Base-by-base conservation (phyloP, 2,113 vertebrate genomes). In the Etheostoma cragini region DNA sequence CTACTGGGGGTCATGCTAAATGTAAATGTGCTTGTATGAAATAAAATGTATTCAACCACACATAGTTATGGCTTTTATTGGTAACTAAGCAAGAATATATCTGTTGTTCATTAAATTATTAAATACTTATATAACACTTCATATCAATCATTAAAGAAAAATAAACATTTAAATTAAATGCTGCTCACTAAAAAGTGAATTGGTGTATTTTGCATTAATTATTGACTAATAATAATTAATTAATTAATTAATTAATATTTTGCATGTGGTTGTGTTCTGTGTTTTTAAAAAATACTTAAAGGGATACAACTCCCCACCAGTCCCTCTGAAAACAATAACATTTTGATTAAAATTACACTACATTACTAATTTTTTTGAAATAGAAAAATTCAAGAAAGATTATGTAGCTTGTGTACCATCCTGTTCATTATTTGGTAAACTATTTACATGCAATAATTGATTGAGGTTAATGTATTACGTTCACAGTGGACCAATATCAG, bases 261-360 rank as follows among this genome's bases (percentile, higher is more conserved):
- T 30, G 30, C 30, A 30, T 52, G 12, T 15, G 5, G n/a, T 19
- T 47, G 38, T 30, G 35, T 61, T 33, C 42, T 61, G 57, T 60
- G 24, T 72, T 61, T 72, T 22, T 2, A 72, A 50, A 35, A 60
- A 33, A 71, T 45, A 71, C 14, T 61, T 19, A 61, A 61, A 19
- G n/a, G 6, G 30, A n/a, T 47, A 13, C 30, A 72, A 45, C 8
- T 26, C n/a, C 26, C 16, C 7, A 11, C 2, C 13, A 22, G 6
- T 53, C 38, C 22, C 30, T 24, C 33, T 56, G 4, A n/a, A 38
- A 52, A 69, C 24, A 21, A 38, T 5, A 38, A 42, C 14, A 2
- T 62, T 62, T n/a, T 3, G 2, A 22, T 45, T 0, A 14, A 42
- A 45, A 22, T 45, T 0, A 42, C 21, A 42, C 21, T 22, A 45